phyloP scores from a whole-genome alignment of 2,797 vertebrate species.

The Heliangelus exortis region DNA sequence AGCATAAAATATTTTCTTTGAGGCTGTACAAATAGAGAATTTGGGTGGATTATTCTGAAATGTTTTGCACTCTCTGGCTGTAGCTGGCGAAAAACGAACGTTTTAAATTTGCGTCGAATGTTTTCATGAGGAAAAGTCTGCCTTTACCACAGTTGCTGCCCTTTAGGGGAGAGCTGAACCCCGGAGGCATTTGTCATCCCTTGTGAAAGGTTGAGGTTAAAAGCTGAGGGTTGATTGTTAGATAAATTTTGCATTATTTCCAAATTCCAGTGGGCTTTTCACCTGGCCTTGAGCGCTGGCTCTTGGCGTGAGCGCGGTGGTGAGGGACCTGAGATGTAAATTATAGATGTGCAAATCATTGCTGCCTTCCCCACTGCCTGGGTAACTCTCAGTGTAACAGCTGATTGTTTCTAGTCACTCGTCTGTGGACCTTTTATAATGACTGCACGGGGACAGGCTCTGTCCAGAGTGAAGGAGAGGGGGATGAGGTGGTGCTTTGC shows the following conservation, averaged over 20 bases:
- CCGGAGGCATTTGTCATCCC: conserved; percentile 29
- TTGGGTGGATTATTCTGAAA: neutral
- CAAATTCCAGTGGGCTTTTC: conserved; percentile 31
- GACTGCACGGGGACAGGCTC: neutral
- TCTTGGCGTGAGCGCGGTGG: neutral
- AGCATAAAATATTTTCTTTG: neutral
- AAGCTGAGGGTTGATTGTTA: conserved; percentile 25
- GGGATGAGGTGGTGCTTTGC: neutral
- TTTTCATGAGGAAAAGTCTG: neutral
- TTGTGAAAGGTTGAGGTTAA: conserved; percentile 1
- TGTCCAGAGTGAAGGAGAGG: neutral
- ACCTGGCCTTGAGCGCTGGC: neutral
- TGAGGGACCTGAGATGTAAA: neutral
- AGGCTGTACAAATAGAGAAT: neutral
- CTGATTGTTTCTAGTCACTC: neutral
- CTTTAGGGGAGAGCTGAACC: conserved; percentile 25
- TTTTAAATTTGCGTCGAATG: neutral
- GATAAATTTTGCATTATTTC: conserved; percentile 17
- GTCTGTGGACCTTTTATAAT: neutral
- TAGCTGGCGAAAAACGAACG: neutral
- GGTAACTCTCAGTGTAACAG: neutral
- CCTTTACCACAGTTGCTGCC: neutral
- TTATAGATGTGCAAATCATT: neutral
- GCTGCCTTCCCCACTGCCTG: neutral
- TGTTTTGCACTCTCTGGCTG: neutral